phyloP scores from a whole-genome alignment of 1,140 invertebrate species.

The Micrasema longulum region DNA sequence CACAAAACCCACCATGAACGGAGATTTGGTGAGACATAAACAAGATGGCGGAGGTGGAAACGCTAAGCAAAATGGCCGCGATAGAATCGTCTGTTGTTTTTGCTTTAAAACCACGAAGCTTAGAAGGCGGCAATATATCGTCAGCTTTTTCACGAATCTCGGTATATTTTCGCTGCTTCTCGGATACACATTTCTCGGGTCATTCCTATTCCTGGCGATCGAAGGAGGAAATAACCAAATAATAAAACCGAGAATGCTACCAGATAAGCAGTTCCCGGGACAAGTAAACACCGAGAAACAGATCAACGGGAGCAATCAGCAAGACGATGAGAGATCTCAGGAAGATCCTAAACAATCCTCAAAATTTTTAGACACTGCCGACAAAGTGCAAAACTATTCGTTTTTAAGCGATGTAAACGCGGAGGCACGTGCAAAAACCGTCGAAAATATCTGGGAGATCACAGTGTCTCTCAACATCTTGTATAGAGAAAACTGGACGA shows the following conservation, averaged over 20 bases:
- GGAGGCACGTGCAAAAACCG: conserved; percentile 75
- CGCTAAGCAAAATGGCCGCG: too few species aligned
- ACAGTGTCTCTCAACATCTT: conserved; percentile 93
- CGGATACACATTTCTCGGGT: conserved; percentile 88
- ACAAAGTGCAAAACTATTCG: too few species aligned
- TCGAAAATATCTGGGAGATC: conserved; percentile 94
- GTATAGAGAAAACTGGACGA: conserved; percentile 95
- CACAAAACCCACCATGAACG: conserved; percentile 50
- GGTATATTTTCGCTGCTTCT: conserved; percentile 89
- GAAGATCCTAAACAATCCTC: too few species aligned
- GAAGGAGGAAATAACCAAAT: too few species aligned
- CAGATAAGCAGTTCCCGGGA: conserved; percentile 69
- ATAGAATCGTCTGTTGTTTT: too few species aligned
- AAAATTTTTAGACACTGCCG: too few species aligned
- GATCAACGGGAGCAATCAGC: conserved; percentile 59
- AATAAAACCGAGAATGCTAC: conserved; percentile 72
- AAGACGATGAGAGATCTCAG: conserved; percentile 51
- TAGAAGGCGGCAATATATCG: conserved; percentile 74
- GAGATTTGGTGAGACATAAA: conserved; percentile 33
- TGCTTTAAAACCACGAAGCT: conserved; percentile 76
- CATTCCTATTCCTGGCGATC: conserved; percentile 92
- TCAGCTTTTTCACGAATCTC: conserved; percentile 85
- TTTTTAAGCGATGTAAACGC: conserved; percentile 62
- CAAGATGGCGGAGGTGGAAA: conserved; percentile 28
- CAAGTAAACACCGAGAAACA: conserved; percentile 62